phyloP scores from a whole-genome alignment of 2,797 vertebrate species.

The Eurystomus glaucurus region DNA sequence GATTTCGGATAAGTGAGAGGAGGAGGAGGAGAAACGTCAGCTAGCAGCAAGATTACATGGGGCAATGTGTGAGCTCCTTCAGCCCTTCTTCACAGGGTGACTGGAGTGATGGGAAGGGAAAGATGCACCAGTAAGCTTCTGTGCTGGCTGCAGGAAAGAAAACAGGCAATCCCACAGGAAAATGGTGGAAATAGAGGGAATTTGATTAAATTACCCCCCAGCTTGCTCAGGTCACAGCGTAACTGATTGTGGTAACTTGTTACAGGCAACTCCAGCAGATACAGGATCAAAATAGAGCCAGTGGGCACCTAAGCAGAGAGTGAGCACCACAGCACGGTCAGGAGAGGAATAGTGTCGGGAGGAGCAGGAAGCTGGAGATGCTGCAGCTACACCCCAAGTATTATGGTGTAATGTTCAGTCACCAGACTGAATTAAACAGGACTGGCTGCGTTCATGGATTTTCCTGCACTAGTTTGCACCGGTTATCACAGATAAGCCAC shows the following conservation, averaged over 20 bases:
- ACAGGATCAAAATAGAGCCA: background rate
- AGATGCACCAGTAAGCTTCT: background rate
- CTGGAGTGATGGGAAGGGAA: background rate
- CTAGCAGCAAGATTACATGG: slow-evolving; percentile 33
- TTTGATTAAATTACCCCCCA: background rate
- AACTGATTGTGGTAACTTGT: background rate
- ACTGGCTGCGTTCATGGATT: background rate
- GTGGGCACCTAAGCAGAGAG: background rate
- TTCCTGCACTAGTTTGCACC: slow-evolving; percentile 51
- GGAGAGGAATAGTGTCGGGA: background rate
- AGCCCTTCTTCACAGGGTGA: background rate
- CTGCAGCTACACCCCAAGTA: background rate
- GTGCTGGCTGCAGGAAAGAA: background rate
- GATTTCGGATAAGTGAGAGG: slow-evolving; percentile 57
- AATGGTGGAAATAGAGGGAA: background rate
- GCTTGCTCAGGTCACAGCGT: background rate
- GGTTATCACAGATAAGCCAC: slow-evolving; percentile 68
- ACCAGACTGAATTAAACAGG: slow-evolving; percentile 22
- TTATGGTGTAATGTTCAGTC: slow-evolving; percentile 12
- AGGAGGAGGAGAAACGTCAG: slow-evolving; percentile 57
- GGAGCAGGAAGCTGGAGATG: background rate
- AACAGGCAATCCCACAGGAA: background rate
- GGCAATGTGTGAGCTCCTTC: background rate
- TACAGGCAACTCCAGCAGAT: background rate
- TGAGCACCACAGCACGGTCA: fast-evolving